Evolutionary conservation across 2,113 vertebrate genomes (phyloP), one percentile per base, ranked within the genome.

Genomic region (Dicerorhinus sumatrensis): DNA sequence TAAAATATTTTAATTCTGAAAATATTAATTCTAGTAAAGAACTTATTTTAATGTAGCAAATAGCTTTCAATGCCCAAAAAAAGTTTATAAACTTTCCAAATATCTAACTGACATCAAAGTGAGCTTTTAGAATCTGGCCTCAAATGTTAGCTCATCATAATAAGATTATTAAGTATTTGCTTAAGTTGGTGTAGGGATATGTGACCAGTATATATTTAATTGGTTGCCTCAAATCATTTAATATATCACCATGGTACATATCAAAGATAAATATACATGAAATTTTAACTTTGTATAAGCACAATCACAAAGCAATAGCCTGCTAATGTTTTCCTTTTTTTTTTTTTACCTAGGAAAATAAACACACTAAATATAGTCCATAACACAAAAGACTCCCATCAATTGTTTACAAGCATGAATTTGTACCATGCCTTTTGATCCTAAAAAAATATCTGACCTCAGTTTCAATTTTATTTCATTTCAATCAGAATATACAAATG

Each of bases 381-480:
- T 83, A 93, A 42, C 8, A 95, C 0, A 51, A 83, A 96, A 90
- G 36, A 81, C 0, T 85, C 48, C 69, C 9, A 42, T 69, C 46
- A 56, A 18, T 77, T 51, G 1, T 72, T 70, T 82, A 10, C 46
- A 91, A 77, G 23, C 42, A 94, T 81, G 6, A 92, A 95, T 84
- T 81, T 95, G 13, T 75, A 90, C 39, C 36, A 51, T 46, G 27
- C 13, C 42, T 95, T 84, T 58, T 23, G 8, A 95, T 54, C 27
- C 62, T 94, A 39, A 90, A 96, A 94, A 96, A 79, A 89, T 54
- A 54, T 69, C 27, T 82, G 82, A 93, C 46, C 51, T 91, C 67
- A 39, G 42, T 85, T 81, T 4, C 80, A 85, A 56, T 73, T 95
- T 95, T 23, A 89, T 51, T 77, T 95, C 63, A 92, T 65, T 89